A percentile compares a stretch with the other conserved stretches of the same genome.
Evolutionary conservation across 53 echinoderm and acorn worm species (phyloP).

Genomic region (Temnopleurus reevesii): DNA sequence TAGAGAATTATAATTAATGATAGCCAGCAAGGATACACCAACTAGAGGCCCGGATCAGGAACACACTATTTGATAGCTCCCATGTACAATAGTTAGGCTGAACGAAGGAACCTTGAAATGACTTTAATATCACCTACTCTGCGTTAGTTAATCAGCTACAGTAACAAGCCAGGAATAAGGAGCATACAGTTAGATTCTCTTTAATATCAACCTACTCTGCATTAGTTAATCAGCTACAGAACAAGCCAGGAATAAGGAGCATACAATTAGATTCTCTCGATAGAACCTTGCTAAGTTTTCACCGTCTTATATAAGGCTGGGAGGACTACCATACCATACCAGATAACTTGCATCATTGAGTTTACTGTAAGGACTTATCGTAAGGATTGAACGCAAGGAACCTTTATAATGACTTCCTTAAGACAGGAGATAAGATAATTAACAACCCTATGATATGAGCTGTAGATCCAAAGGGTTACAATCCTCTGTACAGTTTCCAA

Average conservation of each 20-base stretch:
- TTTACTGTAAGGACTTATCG: too few species aligned
- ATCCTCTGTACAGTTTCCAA: neutral
- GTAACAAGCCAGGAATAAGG: conserved; percentile 11
- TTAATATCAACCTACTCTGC: too few species aligned
- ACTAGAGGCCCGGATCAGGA: conserved; percentile 21
- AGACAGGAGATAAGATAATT: neutral
- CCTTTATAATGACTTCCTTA: neutral
- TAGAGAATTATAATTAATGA: conserved; percentile 36
- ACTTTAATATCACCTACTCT: neutral
- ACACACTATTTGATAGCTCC: conserved; percentile 27
- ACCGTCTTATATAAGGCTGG: neutral
- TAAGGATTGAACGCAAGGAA: conserved; percentile 2
- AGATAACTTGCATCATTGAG: too few species aligned
- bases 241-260: too few species aligned
- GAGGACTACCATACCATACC: neutral
- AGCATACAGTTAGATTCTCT: neutral
- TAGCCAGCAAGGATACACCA: conserved; percentile 47
- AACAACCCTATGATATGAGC: neutral
- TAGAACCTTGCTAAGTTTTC: neutral
- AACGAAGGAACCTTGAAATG: conserved; percentile 31
- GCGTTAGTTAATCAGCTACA: conserved; percentile 28
- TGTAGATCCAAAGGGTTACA: neutral
- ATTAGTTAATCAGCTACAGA: too few species aligned
- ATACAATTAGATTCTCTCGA: neutral
- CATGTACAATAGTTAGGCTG: conserved; percentile 45